Evolutionary conservation across 2,113 vertebrate genomes (phyloP), one percentile per base, ranked within the genome.

Genomic region (Origma solitaria): DNA sequence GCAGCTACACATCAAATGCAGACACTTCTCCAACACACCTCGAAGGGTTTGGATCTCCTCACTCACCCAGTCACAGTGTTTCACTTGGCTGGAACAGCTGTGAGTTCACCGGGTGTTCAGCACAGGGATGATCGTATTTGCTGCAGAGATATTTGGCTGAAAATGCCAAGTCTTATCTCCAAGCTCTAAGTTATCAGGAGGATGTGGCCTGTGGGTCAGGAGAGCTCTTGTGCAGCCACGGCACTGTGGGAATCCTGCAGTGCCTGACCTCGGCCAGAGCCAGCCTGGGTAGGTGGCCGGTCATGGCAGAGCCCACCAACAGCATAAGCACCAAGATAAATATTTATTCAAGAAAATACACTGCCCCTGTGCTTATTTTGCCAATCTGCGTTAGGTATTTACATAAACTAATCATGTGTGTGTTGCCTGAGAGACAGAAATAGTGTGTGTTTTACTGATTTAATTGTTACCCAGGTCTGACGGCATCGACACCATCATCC

Each of bases 381-480:
- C 57, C 85, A 90, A 33, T 64, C 79, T 47, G 54, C 35, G 10
- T 61, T 72, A 60, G 56, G 51, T 96, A 89, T 97, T 97, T 96
- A 92, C 86, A 95, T 93, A 93, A 91, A 93, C 83, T 95, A 95
- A 95, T 96, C 60, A 81, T 31, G 68, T 76, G 64, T 64, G 82
- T 62, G 89, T 81, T 92, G 88, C 89, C 88, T 79, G 75, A 87
- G 90, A 84, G 88, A 79, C 72, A 92, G 94, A 94, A 95, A 95
- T 42, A 75, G 73, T 30, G 86, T 68, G 49, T 72, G 33, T 89
- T 94, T 80, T 47, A 58, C 72, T 68, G 81, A 42, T 72, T 77
- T 80, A 62, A 73, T 90, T 83, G 76, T 83, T 88, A 85, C 10
- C 69, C 85, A 8, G 82, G 51, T 13, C 73, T 89, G 95, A 69